Base-by-base conservation (phyloP, 2,797 vertebrate genomes). In the Leptodactylus fallax region DNA sequence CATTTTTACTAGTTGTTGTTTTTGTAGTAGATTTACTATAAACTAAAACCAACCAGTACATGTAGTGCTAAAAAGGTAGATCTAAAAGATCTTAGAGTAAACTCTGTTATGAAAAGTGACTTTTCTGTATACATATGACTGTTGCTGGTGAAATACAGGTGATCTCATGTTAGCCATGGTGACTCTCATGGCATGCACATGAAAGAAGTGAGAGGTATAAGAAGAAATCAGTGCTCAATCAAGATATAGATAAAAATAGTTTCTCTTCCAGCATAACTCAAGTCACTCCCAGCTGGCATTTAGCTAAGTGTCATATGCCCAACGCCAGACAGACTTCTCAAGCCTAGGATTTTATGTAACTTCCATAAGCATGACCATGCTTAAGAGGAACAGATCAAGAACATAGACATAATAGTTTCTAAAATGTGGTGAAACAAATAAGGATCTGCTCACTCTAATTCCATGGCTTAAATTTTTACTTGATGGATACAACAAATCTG, bases 201-300 rank as follows among this genome's bases (percentile, higher is more conserved):
- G 14, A 45, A 63, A 83, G 61, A 47, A 71, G 14, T 51, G 56
- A 81, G 53, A 76, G 72, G 71, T 77, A n/a, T 65, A 83, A 78
- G 81, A 67, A 83, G 47, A 78, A 72, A 71, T 74, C 27, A 74
- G 55, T 36, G 27, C 55, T 81, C 27, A 23, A 61, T 83, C 19
- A 71, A 84, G 87, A 84, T 81, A 47, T 36, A 56, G 82, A 88
- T 88, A 88, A 85, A 88, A 88, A 88, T 88, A 88, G 69, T 65
- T 51, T 36, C 23, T 17, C 83, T 81, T 85, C 65, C 45, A 85
- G 78, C 69, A 45, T 23, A 67, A 85, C 56, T 80, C 49, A 23
- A 71, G 36, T 63, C 55, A 58, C 87, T 71, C 83, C n/a, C 36
- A 63, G 67, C 74, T 74, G 77, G 78, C 47, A 81, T 81, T 74